Evolutionary conservation across 2,797 vertebrate genomes (phyloP).

Genomic region (Allochrocebus solatus): DNA sequence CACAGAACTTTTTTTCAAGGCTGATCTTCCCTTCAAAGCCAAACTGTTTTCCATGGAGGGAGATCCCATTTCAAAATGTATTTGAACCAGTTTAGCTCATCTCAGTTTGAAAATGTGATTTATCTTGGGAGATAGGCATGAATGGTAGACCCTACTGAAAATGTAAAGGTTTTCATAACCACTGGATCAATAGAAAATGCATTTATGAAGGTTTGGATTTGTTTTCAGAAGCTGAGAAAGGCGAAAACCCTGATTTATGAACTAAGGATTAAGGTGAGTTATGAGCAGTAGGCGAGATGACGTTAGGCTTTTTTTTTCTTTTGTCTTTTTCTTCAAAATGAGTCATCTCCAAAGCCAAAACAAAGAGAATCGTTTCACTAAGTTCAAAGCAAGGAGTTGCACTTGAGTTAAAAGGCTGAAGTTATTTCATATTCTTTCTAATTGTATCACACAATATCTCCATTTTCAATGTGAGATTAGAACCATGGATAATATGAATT

Average conservation of each 20-base stretch:
- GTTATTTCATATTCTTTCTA: neutral
- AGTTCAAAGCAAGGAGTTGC: neutral
- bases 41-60: neutral
- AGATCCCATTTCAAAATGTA: constrained; percentile 12
- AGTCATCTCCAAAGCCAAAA: constrained; percentile 32
- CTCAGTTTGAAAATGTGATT: constrained; percentile 58
- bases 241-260: constrained; percentile 65
- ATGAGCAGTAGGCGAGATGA: constrained; percentile 24
- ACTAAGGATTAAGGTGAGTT: neutral
- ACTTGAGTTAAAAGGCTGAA: neutral
- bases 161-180: constrained; percentile 44
- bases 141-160: constrained; percentile 44
- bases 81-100: neutral
- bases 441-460: constrained; percentile 50
- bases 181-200: constrained; percentile 66
- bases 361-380: neutral
- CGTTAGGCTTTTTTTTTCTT: neutral
- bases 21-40: neutral
- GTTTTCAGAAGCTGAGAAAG: constrained; percentile 64
- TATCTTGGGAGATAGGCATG: neutral
- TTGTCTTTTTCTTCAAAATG: neutral
- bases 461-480: constrained; percentile 49
- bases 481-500: constrained; percentile 12
- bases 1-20: neutral
- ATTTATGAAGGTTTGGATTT: constrained; percentile 59